Evolutionary conservation across 64 coral and sea anemone species (phyloP).

Genomic region (Actinia equina): DNA sequence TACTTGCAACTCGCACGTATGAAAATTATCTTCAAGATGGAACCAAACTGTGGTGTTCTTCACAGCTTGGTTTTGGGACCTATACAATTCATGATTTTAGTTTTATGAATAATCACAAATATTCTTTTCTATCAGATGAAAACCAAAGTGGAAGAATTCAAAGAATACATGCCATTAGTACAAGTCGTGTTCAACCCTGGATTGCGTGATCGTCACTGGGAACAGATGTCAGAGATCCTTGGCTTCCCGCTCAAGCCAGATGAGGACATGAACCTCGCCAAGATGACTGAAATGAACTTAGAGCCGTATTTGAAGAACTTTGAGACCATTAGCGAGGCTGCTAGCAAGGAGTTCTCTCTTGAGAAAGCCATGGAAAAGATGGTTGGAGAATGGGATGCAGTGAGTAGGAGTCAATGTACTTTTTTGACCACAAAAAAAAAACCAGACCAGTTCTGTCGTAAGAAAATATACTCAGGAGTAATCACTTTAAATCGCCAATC

Average conservation of each 20-base stretch:
- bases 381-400: slow-evolving; percentile 92
- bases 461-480: no score
- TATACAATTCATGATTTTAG: neutral
- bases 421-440: no score
- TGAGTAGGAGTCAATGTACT: slow-evolving; percentile 2
- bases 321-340: slow-evolving; percentile 96
- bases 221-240: slow-evolving; percentile 89
- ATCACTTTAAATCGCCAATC: no score
- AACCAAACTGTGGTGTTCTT: neutral
- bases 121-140: slow-evolving; percentile 69
- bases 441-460: no score
- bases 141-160: slow-evolving; percentile 96
- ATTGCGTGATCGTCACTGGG: slow-evolving; percentile 94
- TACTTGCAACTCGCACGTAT: no score
- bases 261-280: slow-evolving; percentile 90
- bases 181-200: slow-evolving; percentile 96
- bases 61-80: neutral
- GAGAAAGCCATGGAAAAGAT: slow-evolving; percentile 99
- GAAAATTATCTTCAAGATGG: no score
- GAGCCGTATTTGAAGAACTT: slow-evolving; percentile 93
- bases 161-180: slow-evolving; percentile 88
- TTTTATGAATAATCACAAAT: neutral
- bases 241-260: slow-evolving; percentile 90
- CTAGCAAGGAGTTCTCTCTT: slow-evolving; percentile 98
- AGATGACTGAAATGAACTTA: slow-evolving; percentile 98